These are phyloP conservation scores for Riparia riparia DNA, from an alignment of 2,113 vertebrate genomes.

Conservation along the genomic window DNA sequence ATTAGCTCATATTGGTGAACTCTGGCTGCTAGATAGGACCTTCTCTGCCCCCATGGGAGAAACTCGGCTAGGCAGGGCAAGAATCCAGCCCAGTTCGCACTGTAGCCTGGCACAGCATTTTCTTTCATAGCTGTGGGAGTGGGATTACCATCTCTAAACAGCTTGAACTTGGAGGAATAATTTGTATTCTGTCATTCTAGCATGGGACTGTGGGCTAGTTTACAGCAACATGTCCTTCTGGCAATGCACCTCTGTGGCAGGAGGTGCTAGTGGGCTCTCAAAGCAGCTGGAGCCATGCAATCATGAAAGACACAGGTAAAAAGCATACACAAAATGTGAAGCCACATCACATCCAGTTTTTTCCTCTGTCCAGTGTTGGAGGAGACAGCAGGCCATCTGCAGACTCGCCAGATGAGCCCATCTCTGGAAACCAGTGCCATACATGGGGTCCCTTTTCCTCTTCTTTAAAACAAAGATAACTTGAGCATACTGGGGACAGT, in stretches of 20 bases:
- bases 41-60: neutral
- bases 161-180: neutral
- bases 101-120: neutral
- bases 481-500: neutral
- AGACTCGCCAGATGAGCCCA: neutral
- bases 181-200: neutral
- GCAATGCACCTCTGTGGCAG: neutral
- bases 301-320: neutral
- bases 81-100: neutral
- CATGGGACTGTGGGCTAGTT: neutral
- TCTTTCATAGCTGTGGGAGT: neutral
- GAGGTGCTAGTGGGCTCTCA: neutral
- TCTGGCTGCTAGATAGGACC: neutral
- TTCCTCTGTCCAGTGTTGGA: neutral
- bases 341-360: neutral
- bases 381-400: neutral
- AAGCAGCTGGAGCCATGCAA: neutral
- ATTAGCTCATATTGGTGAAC: neutral
- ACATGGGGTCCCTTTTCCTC: neutral
- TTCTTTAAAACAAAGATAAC: neutral
- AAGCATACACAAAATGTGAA: neutral
- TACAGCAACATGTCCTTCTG: neutral
- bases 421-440: neutral
- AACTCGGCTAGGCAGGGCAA: fast-evolving
- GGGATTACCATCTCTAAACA: neutral